Conservation (phyloP, 2,113 vertebrate species). For the Aviceda subcristata region DNA sequence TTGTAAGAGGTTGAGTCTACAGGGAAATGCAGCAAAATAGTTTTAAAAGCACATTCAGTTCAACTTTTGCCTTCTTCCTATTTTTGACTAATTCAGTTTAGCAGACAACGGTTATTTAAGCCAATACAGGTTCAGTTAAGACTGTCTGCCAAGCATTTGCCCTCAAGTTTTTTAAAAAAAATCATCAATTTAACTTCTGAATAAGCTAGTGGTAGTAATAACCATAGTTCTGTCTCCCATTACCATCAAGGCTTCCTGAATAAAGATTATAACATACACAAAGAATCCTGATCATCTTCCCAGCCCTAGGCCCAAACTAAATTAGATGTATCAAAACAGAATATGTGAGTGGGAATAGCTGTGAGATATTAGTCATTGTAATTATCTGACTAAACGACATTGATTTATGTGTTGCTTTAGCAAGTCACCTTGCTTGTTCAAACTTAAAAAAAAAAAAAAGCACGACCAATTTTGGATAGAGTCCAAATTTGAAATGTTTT, state of each 20-base stretch:
- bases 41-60: neutral
- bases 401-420: slow-evolving; percentile 1
- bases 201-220: neutral
- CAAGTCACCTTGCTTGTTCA: neutral
- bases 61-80: neutral
- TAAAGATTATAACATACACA: neutral
- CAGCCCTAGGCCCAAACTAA: neutral
- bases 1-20: neutral
- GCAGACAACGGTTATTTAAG: neutral
- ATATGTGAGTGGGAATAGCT: neutral
- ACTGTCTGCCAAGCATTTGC: neutral
- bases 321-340: slow-evolving; percentile 3
- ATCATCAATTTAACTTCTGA: neutral
- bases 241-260: neutral
- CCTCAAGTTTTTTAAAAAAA: neutral
- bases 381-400: neutral
- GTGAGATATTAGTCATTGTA: neutral
- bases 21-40: neutral
- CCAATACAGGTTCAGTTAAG: neutral
- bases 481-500: neutral
- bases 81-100: neutral
- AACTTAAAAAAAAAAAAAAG: neutral
- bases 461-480: neutral
- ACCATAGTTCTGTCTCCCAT: neutral
- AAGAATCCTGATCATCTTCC: neutral